Evolutionary conservation across 2,888 invertebrate species (phyloP), one percentile per base, ranked within the genome.

Genomic region (Prosopocoilus inquinatus): DNA sequence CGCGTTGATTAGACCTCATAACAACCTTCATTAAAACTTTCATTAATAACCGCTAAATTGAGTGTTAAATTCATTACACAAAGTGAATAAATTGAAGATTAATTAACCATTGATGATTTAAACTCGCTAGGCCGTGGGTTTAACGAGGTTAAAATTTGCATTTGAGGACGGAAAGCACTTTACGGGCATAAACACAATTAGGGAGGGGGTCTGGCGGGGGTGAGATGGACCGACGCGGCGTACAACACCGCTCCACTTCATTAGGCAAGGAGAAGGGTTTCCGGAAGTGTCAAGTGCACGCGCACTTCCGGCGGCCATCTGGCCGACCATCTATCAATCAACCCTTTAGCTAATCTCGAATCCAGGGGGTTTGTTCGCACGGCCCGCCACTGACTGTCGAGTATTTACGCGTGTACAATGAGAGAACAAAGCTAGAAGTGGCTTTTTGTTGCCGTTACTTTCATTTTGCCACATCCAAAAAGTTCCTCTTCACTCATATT

Each of bases 21-120:
- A 73, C 71, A 73, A 67, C 72, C 75, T 78, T 79, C 78, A 80
- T 81, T 79, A 80, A 80, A 80, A 80, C 78, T 80, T 80, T 79
- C 79, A 80, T 80, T 80, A 80, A 80, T 79, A 80, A 79, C 78
- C 79, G 76, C 79, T 77, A 79, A 81, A 81, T 81, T 80, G 80
- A 76, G 76, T 75, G 77, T 76, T 77, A 77, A 78, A 76, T 77
- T 76, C 74, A 76, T 78, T 77, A 78, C 71, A 77, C 75, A 78
- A 78, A 78, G 79, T 78, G 78, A 79, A 79, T 78, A 79, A 79
- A 79, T 78, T 78, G 78, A 77, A 78, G 78, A 78, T 79, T 78
- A 79, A 79, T 79, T 79, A 78, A 79, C 77, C 79, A 73, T 74
- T 73, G 78, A 78, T 78, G 77, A 78, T 78, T 77, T 78, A 77